Conservation (phyloP, 2,888 invertebrate genomes). For the Pegoplata infirma region DNA sequence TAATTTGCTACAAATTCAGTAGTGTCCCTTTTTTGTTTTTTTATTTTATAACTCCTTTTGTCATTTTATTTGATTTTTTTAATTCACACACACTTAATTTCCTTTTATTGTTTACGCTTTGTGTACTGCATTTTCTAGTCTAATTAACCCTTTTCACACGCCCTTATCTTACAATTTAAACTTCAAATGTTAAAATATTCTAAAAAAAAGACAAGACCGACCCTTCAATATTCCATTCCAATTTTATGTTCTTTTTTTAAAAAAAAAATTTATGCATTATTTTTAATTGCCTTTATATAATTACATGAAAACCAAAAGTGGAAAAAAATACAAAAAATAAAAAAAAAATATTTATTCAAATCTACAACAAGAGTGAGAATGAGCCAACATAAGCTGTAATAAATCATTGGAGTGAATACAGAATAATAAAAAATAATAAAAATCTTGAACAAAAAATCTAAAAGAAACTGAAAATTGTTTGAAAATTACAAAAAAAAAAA, state of each 20-base stretch:
- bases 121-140: not conserved
- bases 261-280: constrained; percentile 31
- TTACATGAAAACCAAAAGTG: constrained; percentile 25
- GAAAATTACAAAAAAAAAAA: not conserved
- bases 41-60: no score
- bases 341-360: no score
- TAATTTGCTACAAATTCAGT: no score
- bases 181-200: not conserved
- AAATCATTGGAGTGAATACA: constrained; percentile 48
- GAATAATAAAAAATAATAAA: constrained; percentile 26
- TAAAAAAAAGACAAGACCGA: constrained; percentile 39
- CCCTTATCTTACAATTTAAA: constrained; percentile 46
- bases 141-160: constrained; percentile 62
- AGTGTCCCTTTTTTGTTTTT: no score
- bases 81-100: constrained; percentile 29
- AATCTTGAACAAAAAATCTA: constrained; percentile 1
- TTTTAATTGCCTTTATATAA: constrained; percentile 60
- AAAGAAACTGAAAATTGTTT: constrained; percentile 1
- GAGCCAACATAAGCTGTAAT: constrained; percentile 58
- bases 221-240: constrained; percentile 44
- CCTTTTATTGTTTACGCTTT: constrained; percentile 15
- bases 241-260: not conserved
- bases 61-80: not conserved
- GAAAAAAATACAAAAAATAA: not conserved
- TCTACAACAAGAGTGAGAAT: constrained; percentile 52